Evolutionary conservation across 2,888 invertebrate genomes (phyloP), one percentile per base, ranked within the genome.

Genomic region (Hydrotaea cyrtoneurina): DNA sequence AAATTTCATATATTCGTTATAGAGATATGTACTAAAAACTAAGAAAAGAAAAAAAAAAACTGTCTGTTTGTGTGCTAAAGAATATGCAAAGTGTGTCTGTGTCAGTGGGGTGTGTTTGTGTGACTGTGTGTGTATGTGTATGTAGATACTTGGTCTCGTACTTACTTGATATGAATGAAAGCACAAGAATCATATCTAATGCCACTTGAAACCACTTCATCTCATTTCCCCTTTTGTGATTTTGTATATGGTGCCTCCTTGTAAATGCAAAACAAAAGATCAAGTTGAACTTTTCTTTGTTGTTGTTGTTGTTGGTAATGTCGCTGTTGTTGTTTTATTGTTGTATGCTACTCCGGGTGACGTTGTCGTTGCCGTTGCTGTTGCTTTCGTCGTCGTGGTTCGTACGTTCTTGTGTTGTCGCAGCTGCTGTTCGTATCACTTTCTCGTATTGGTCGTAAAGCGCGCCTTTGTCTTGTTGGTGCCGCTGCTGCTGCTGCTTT

Each of bases 181-280:
- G 92, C 92, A 92, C 92, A 90, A 92, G 91, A 90, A 92, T 92
- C 92, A 92, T 92, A 90, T 92, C 92, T 91, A 92, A 91, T 91
- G 92, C 91, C 90, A 91, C 92, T 92, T 92, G 92, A 92, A 92
- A 92, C 92, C 92, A 92, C 92, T 92, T 92, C 92, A 92, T 92
- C 91, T 92, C 92, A 92, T 92, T 91, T 92, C 92, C 92, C 92
- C 84, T 85, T 91, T 89, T 92, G 90, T 88, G 89, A 89, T 89
- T 89, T 89, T 86, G 31, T 87, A 87, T 86, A 88, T 66, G 74
- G 62, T 64, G 82, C 71, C 72, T 82, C 64, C 62, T 80, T 83
- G 78, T 66, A 74, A 69, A 78, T 81, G 72, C 76, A 76, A 81
- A 84, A 84, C 84, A 84, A 81, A 84, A 84, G 84, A 84, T 84